Evolutionary conservation across 2,888 invertebrate species (phyloP), one percentile per base, ranked within the genome.

Genomic region (Melangyna quadrimaculata): DNA sequence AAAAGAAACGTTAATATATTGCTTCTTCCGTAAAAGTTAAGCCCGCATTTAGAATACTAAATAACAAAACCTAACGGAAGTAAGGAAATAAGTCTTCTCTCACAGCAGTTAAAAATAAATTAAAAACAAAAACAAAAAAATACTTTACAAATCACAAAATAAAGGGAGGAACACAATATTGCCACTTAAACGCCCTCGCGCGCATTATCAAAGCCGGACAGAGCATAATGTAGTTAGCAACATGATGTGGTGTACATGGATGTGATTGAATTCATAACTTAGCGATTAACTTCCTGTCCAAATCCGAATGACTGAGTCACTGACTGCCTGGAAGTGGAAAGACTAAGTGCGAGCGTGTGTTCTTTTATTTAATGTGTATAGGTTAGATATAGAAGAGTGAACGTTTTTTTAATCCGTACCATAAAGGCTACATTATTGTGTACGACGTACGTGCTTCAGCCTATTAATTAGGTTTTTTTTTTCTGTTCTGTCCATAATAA

Each of bases 251-350:
- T 12, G 37, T n/a, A 14, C 24, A 17, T 63, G 10, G n/a, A n/a
- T 84, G 84, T 72, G 75, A 80, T 80, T 84, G 80, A 80, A 84
- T 79, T 77, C 67, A 84, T 80, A 80, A 84, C 75, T 84, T 72
- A 79, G 80, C 71, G 73, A 80, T 77, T 53, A 80, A 84, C 84
- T 84, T 84, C 84, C 84, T 84, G 84, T 84, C 72, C 71, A 51
- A 40, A 55, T 69, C 43, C 45, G 19, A 61, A 5, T n/a, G 8
- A 32, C 19, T 35, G 22, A 0, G 1, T 48, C 1, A 29, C 17
- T 32, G 55, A 32, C 35, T n/a, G 10, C 12, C 1, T 32, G 17
- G 7, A 17, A 59, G 3, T 59, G 7, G 12, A 59, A 22, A 35
- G 22, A 59, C 59, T 22, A 37, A 59, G 59, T 37, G 35, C 14